Percentiles rank a stretch among this genome's conserved stretches.
These are phyloP conservation scores for Drosophila kohkoa DNA, from an alignment of 1,140 invertebrate genomes.

Conservation along the genomic window DNA sequence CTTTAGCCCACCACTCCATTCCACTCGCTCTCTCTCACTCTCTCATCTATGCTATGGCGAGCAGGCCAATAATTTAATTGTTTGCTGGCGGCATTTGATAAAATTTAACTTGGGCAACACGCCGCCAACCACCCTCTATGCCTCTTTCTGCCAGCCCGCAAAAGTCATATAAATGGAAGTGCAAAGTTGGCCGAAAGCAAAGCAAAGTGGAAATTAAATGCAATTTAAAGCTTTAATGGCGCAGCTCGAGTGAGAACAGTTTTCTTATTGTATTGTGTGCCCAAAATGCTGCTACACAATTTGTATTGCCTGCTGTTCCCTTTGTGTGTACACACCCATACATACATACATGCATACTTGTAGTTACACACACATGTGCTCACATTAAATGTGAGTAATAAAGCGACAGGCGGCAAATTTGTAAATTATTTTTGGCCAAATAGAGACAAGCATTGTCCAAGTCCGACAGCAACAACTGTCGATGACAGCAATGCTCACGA, in stretches of 20 bases:
- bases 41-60: background rate
- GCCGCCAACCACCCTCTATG: background rate
- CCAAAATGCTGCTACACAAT: constrained; percentile 34
- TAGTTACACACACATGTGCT: background rate
- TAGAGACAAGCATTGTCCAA: constrained; percentile 37
- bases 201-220: constrained; percentile 40
- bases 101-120: constrained; percentile 26
- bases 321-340: constrained; percentile 6
- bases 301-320: constrained; percentile 26
- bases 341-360: too few species aligned
- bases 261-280: constrained; percentile 1
- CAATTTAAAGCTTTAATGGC: constrained; percentile 60
- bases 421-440: constrained; percentile 51
- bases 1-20: constrained; percentile 13
- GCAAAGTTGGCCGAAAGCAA: constrained; percentile 60
- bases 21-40: background rate
- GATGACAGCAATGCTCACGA: constrained; percentile 33
- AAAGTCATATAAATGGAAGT: constrained; percentile 72
- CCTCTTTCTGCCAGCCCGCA: background rate
- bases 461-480: constrained; percentile 36
- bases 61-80: constrained; percentile 72
- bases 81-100: constrained; percentile 72
- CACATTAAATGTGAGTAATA: constrained; percentile 30
- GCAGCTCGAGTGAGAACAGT: background rate
- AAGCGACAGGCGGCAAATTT: constrained; percentile 44